Conservation (phyloP, 2,888 invertebrate species). For the Candidula unifasciata region DNA sequence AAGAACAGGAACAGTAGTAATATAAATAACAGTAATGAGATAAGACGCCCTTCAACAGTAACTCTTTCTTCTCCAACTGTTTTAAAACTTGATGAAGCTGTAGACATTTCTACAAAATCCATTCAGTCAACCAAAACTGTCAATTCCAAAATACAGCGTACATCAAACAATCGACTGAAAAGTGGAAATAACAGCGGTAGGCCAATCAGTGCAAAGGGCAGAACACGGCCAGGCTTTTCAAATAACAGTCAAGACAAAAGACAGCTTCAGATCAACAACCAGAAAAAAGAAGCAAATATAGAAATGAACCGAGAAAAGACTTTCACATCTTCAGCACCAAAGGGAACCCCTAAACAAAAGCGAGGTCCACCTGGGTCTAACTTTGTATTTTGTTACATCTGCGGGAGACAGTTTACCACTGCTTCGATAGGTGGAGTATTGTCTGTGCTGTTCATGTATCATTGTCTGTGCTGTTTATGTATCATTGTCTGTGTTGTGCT, state of each 20-base stretch:
- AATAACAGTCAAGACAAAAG: slow-evolving; percentile 7
- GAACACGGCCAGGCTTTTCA: slow-evolving; percentile 44
- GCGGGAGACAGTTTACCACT: slow-evolving; percentile 83
- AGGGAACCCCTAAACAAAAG: slow-evolving; percentile 49
- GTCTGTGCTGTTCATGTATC: background rate
- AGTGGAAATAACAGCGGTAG: slow-evolving; percentile 38
- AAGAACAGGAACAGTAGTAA: slow-evolving; percentile 37
- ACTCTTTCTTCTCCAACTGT: slow-evolving; percentile 46
- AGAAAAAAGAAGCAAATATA: background rate
- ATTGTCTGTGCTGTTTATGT: background rate
- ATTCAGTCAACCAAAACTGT: background rate
- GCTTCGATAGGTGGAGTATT: slow-evolving; percentile 79
- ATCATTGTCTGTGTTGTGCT: background rate
- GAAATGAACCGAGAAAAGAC: slow-evolving; percentile 51
- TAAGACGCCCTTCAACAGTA: slow-evolving; percentile 40
- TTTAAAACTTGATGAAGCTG: slow-evolving; percentile 32
- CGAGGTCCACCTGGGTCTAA: slow-evolving; percentile 67
- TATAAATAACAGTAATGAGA: slow-evolving; percentile 7
- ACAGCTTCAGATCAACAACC: slow-evolving; percentile 35
- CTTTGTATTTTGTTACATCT: slow-evolving; percentile 82
- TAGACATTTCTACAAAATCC: slow-evolving; percentile 5
- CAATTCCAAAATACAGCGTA: background rate
- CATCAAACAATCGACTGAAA: slow-evolving; percentile 6
- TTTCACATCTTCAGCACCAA: slow-evolving; percentile 57
- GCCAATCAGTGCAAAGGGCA: slow-evolving; percentile 51